Evolutionary conservation across 2,888 invertebrate species (phyloP).

Genomic region (Iphiclides podalirius): DNA sequence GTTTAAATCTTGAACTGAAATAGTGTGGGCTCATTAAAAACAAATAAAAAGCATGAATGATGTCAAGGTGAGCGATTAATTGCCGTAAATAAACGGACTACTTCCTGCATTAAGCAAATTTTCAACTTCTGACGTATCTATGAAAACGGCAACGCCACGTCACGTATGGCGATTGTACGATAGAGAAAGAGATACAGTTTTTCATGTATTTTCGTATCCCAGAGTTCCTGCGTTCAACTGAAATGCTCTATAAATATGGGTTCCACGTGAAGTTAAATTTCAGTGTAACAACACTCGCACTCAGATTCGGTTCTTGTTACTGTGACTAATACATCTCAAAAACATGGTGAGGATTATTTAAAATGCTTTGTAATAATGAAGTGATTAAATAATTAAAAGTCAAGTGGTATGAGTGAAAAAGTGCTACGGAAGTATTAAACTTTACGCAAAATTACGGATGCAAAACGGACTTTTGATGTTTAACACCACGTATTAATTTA

Average conservation of each 20-base stretch:
- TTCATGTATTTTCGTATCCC: slow-evolving; percentile 77
- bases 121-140: slow-evolving; percentile 42
- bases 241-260: slow-evolving; percentile 76
- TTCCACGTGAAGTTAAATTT: slow-evolving; percentile 59
- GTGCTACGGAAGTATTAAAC: no score
- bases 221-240: slow-evolving; percentile 44
- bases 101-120: slow-evolving; percentile 48
- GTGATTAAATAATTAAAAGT: slow-evolving; percentile 12
- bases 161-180: slow-evolving; percentile 27
- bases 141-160: slow-evolving; percentile 36
- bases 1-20: no score
- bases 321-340: slow-evolving; percentile 56
- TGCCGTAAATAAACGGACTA: slow-evolving; percentile 44
- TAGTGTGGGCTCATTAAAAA: no score
- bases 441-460: no score
- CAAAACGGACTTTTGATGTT: no score
- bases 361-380: slow-evolving; percentile 22
- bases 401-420: slow-evolving; percentile 29
- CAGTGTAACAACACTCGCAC: slow-evolving; percentile 80
- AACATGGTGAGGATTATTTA: slow-evolving; percentile 62
- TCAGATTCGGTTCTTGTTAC: slow-evolving; percentile 78
- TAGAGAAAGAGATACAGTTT: slow-evolving; percentile 59
- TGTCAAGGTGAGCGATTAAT: slow-evolving; percentile 36
- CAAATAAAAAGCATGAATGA: slow-evolving; percentile 11
- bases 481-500: no score